Percentiles rank a stretch among this genome's conserved stretches.
phyloP scores from a whole-genome alignment of 2,888 invertebrate species.

The Biston stratarius region DNA sequence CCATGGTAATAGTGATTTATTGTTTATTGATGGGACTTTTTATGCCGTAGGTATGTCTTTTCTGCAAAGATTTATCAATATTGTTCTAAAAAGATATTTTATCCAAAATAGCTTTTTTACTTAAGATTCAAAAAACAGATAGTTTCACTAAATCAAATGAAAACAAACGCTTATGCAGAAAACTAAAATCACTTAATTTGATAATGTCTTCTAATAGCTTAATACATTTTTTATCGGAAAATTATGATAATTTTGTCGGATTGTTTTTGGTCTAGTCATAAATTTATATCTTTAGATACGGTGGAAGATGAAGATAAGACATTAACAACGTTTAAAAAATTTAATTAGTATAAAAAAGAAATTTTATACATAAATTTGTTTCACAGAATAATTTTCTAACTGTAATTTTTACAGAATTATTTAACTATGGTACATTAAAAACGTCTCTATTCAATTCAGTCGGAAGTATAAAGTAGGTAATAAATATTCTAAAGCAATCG shows the following conservation, averaged over 20 bases:
- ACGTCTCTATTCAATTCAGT: conserved; percentile 22
- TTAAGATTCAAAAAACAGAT: neutral
- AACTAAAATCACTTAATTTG: conserved; percentile 41
- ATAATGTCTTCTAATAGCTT: conserved; percentile 37
- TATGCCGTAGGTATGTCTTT: too few relatives aligned
- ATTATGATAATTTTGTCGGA: conserved; percentile 37
- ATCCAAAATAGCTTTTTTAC: too few relatives aligned
- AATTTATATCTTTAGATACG: conserved; percentile 28
- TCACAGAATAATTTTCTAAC: neutral
- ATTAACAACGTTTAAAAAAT: conserved; percentile 8
- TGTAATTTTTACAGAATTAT: neutral
- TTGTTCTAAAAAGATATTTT: too few relatives aligned
- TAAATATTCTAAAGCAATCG: conserved; percentile 37
- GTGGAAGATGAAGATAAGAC: conserved; percentile 14
- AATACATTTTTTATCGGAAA: conserved; percentile 42
- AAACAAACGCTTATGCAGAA: conserved; percentile 25
- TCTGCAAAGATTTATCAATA: too few relatives aligned
- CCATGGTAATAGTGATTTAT: too few relatives aligned
- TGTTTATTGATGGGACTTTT: too few relatives aligned
- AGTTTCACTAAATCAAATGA: conserved; percentile 16
- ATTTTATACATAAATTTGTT: neutral
- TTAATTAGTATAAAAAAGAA: conserved; percentile 9
- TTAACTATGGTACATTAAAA: neutral
- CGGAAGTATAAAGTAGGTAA: conserved; percentile 24
- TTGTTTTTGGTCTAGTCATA: conserved; percentile 30